A percentile compares a stretch with the other conserved stretches of the same genome.
Evolutionary conservation across 2,888 invertebrate species (phyloP).

Genomic region (Eledona agricola): DNA sequence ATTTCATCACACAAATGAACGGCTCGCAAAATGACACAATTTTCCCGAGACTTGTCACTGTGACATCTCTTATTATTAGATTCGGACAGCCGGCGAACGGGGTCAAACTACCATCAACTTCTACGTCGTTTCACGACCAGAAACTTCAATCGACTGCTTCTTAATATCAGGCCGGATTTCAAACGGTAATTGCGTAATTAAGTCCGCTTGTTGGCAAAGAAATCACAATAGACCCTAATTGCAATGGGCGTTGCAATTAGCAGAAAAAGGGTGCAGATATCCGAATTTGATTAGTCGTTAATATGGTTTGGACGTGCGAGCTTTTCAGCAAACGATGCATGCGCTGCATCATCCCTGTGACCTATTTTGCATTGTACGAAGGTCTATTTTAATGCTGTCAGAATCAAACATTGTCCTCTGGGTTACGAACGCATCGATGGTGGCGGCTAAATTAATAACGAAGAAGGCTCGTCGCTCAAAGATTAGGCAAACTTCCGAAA

Average conservation of each 20-base stretch:
- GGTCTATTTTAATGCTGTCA: slow-evolving; percentile 27
- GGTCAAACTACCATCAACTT: too few species aligned
- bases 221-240: too few species aligned
- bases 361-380: slow-evolving; percentile 26
- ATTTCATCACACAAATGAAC: slow-evolving; percentile 1
- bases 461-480: slow-evolving; percentile 18
- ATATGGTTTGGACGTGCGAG: slow-evolving; percentile 24
- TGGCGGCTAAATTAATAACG: neutral
- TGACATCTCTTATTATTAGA: too few species aligned
- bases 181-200: too few species aligned
- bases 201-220: too few species aligned
- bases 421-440: too few species aligned
- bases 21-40: too few species aligned
- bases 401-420: slow-evolving; percentile 20
- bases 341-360: slow-evolving; percentile 24
- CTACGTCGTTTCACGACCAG: too few species aligned
- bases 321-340: slow-evolving; percentile 25
- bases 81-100: too few species aligned
- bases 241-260: slow-evolving; percentile 6
- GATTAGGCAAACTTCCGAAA: slow-evolving; percentile 31
- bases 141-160: too few species aligned
- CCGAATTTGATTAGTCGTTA: slow-evolving; percentile 21
- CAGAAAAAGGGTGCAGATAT: slow-evolving; percentile 16
- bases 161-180: too few species aligned
- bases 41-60: too few species aligned